These are phyloP conservation scores for Lycaena phlaeas DNA, from an alignment of 2,888 invertebrate species.

Conservation along the genomic window DNA sequence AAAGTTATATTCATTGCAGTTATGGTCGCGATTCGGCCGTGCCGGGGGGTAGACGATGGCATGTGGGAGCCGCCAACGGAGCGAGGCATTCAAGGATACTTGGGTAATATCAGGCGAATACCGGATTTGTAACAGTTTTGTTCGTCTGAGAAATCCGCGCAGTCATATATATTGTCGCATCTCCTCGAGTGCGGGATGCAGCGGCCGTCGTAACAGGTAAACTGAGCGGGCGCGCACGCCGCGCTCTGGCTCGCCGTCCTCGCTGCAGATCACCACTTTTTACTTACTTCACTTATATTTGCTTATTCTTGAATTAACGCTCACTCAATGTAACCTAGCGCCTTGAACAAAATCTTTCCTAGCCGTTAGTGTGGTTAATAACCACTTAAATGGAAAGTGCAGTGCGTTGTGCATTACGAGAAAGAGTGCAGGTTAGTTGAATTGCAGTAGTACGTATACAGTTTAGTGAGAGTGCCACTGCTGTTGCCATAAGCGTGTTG, in stretches of 20 bases:
- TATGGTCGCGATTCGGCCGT: no score
- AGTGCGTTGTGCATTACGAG: constrained; percentile 1
- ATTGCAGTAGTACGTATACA: background rate
- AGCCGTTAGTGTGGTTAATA: background rate
- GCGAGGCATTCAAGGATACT: constrained; percentile 38
- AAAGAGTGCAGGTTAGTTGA: background rate
- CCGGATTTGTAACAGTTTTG: constrained; percentile 82
- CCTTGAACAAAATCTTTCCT: no score
- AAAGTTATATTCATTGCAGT: no score
- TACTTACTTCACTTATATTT: constrained; percentile 18
- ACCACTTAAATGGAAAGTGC: background rate
- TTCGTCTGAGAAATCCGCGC: constrained; percentile 92
- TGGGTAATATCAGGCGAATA: constrained; percentile 37
- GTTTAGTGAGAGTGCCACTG: background rate
- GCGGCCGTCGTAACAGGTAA: constrained; percentile 81
- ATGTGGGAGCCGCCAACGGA: background rate
- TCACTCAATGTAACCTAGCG: no score
- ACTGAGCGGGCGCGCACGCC: constrained; percentile 76
- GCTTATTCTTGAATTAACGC: no score
- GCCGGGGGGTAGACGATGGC: no score
- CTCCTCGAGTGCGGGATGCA: constrained; percentile 85
- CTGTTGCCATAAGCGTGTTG: background rate
- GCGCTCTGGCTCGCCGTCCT: constrained; percentile 52
- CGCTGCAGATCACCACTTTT: constrained; percentile 39
- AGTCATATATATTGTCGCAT: constrained; percentile 93